Percentiles rank a stretch among this genome's conserved stretches.
These are phyloP conservation scores for Heliconius hortense DNA, from an alignment of 2,888 invertebrate species.

Conservation along the genomic window DNA sequence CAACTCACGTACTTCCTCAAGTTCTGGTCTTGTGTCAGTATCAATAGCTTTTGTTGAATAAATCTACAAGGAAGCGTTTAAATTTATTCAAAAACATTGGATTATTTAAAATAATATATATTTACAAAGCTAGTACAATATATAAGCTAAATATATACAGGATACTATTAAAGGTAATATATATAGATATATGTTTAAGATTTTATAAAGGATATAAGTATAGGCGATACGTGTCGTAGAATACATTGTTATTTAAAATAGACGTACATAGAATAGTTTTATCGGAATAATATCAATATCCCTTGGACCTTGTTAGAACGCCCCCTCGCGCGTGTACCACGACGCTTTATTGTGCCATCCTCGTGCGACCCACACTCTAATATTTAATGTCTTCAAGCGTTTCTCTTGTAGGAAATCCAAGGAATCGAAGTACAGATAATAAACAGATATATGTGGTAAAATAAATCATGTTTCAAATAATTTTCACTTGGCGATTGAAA, in stretches of 20 bases:
- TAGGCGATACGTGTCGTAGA: constrained; percentile 2
- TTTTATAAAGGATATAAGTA: constrained; percentile 1
- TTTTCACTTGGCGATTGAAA: background rate
- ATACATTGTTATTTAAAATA: constrained; percentile 24
- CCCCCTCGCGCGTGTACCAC: constrained; percentile 46
- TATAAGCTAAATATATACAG: background rate
- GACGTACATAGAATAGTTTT: constrained; percentile 26
- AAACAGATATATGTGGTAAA: background rate
- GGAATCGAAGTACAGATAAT: background rate
- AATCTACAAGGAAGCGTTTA: constrained; percentile 14
- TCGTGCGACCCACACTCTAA: constrained; percentile 38
- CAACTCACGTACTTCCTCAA: constrained; percentile 45
- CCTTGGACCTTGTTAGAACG: constrained; percentile 40
- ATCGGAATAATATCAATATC: constrained; percentile 36
- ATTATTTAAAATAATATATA: background rate
- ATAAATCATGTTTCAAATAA: background rate
- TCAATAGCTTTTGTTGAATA: constrained; percentile 27
- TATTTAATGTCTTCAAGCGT: constrained; percentile 34
- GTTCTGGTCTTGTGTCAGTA: constrained; percentile 32
- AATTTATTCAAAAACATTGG: background rate
- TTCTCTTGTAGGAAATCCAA: constrained; percentile 15
- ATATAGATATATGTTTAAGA: background rate
- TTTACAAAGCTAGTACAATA: background rate
- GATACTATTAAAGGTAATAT: background rate
- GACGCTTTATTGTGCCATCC: constrained; percentile 47